Conservation (phyloP, 2,888 invertebrate genomes). For the Lasioglossum marginatum region DNA sequence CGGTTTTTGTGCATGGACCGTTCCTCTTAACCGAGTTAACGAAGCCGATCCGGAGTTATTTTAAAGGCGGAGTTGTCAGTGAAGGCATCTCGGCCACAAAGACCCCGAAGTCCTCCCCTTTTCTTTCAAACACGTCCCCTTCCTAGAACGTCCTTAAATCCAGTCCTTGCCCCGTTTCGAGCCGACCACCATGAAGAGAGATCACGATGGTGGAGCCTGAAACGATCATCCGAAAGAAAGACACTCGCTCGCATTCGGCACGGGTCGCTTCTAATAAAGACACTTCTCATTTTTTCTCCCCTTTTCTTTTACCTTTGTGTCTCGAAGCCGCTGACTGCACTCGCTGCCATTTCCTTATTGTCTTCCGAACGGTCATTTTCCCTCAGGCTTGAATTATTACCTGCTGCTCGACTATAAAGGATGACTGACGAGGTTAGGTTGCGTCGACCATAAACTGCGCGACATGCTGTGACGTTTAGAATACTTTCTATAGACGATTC, state of each 20-base stretch:
- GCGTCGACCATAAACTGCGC: not conserved
- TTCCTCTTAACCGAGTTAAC: slow-evolving; percentile 25
- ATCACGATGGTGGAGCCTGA: slow-evolving; percentile 72
- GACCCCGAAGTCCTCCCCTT: slow-evolving; percentile 79
- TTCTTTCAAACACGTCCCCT: slow-evolving; percentile 71
- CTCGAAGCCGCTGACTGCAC: slow-evolving; percentile 13
- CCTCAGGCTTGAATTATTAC: slow-evolving; percentile 13
- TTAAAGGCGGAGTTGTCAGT: slow-evolving; percentile 74
- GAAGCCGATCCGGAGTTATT: slow-evolving; percentile 50
- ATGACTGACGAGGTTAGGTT: not conserved
- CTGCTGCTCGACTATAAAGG: not conserved
- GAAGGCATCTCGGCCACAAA: slow-evolving; percentile 67
- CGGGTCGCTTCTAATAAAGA: slow-evolving; percentile 81
- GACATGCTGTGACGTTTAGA: not conserved
- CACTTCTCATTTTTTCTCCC: slow-evolving; percentile 77
- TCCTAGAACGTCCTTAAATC: slow-evolving; percentile 63
- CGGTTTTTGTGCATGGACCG: slow-evolving; percentile 25
- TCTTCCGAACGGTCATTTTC: slow-evolving; percentile 20
- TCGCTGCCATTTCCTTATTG: slow-evolving; percentile 28
- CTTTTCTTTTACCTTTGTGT: slow-evolving; percentile 26
- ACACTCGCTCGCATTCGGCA: slow-evolving; percentile 76
- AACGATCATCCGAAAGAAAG: slow-evolving; percentile 70
- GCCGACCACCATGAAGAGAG: slow-evolving; percentile 73
- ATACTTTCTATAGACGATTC: not conserved
- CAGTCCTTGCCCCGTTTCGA: slow-evolving; percentile 67